Base-by-base conservation (phyloP, 2,113 vertebrate species). In the Vulpes vulpes region DNA sequence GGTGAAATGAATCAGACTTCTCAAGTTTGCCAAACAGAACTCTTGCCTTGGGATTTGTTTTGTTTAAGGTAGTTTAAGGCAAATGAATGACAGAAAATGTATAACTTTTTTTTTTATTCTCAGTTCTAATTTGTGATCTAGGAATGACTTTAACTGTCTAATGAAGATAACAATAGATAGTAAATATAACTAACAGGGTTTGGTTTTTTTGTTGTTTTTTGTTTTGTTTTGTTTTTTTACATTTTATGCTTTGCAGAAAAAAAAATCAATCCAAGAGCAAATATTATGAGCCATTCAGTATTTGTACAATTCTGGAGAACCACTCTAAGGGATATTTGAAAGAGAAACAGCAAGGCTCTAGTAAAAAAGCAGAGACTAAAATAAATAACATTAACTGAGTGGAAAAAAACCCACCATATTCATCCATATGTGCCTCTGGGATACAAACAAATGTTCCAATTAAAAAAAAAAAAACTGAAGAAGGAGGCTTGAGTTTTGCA, bases 1-100 rank as follows among this genome's bases (percentile, higher is more conserved):
- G 2, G 27, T 97, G 23, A 65, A 98, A 98, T 80, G 35, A 98
- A 97, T 94, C 76, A 94, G 84, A 78, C 2, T 11, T 93, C 74
- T 96, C 92, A 51, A 83, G 80, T 97, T 98, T 98, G 83, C 73
- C 43, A 93, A 62, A 23, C 86, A 49, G 49, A 95, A 57, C 51
- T 69, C 64, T 88, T 81, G 87, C 94, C 92, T 73, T 43, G 17
- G 53, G 88, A 96, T 97, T 67, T 96, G 60, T 88, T 96, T 96
- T 22, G 22, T 71, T 96, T 95, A 84, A 87, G 38, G 22, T 25
- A 0, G 2, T 55, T 94, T 79, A 82, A 87, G 90, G 32, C 87
- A 92, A 87, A 92, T 38, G 55, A 30, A 71, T 38, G 82, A 71
- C 9, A 84, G 64, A 64, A 83, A 80, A 83, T 55, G 2, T 15